Percentiles rank a stretch among this genome's conserved stretches.
phyloP scores from a whole-genome alignment of 2,888 invertebrate genomes.

The Drosophila pullipes region DNA sequence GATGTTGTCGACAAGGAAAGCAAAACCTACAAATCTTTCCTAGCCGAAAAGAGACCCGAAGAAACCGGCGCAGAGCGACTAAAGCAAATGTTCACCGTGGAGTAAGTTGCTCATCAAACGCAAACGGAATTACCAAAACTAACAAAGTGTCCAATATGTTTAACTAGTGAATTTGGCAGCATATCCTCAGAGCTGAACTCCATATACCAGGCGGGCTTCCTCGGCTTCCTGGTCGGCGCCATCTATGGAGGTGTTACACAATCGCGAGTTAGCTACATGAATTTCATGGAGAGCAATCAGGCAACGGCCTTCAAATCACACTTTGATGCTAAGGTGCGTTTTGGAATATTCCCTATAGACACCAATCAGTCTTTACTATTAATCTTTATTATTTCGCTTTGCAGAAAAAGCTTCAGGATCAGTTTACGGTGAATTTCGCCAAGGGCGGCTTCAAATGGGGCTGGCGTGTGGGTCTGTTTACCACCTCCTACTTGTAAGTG shows the following conservation, averaged over 20 bases:
- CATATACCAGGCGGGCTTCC: slow-evolving; percentile 87
- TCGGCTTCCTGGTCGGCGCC: slow-evolving; percentile 88
- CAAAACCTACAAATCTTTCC: slow-evolving; percentile 80
- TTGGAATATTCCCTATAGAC: not conserved
- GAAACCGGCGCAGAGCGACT: slow-evolving; percentile 84
- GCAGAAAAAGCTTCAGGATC: slow-evolving; percentile 90
- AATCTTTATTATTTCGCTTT: slow-evolving; percentile 42
- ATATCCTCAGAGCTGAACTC: slow-evolving; percentile 88
- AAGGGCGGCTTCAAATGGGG: slow-evolving; percentile 91
- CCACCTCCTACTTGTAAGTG: slow-evolving; percentile 89
- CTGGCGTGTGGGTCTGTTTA: slow-evolving; percentile 89
- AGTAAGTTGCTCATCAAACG: slow-evolving; percentile 67
- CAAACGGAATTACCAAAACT: not conserved
- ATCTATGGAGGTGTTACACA: slow-evolving; percentile 88
- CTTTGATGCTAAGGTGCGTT: slow-evolving; percentile 88
- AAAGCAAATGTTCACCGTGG: slow-evolving; percentile 82
- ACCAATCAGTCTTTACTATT: rapidly evolving
- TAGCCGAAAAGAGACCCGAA: slow-evolving; percentile 60
- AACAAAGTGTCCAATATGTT: not conserved
- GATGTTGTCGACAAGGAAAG: slow-evolving; percentile 72
- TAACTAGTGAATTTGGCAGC: slow-evolving; percentile 88
- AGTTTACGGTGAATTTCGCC: slow-evolving; percentile 89
- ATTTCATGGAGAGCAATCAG: slow-evolving; percentile 91
- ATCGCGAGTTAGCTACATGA: slow-evolving; percentile 88
- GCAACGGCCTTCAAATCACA: slow-evolving; percentile 89